A percentile compares a stretch with the other conserved stretches of the same genome.
Evolutionary conservation across 2,113 vertebrate genomes (phyloP).

Genomic region (Podocnemis expansa): DNA sequence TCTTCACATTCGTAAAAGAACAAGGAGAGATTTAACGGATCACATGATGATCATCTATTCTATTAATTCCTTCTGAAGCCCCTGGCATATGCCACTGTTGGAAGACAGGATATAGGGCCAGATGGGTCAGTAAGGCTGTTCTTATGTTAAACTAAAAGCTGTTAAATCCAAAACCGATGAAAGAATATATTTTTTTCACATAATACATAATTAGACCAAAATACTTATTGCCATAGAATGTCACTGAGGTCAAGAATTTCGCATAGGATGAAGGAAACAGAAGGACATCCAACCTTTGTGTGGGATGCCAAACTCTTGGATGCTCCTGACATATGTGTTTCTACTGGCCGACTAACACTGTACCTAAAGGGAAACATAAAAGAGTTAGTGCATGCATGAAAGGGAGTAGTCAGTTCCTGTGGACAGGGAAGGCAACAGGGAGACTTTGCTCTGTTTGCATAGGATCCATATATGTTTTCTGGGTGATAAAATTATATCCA

Average conservation of each 20-base stretch:
- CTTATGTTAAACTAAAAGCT: neutral
- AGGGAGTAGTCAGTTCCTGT: neutral
- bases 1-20: neutral
- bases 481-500: neutral
- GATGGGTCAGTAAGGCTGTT: too few species aligned
- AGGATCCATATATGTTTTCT: neutral
- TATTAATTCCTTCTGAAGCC: too few species aligned
- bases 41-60: neutral
- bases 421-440: neutral
- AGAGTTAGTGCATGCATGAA: neutral
- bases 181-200: neutral
- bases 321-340: constrained; percentile 89
- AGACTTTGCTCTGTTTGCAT: neutral
- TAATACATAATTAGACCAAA: neutral
- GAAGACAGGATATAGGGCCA: too few species aligned
- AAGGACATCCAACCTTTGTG: constrained; percentile 82
- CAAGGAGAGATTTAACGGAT: neutral
- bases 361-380: constrained; percentile 81
- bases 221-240: neutral
- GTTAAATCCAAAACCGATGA: neutral
- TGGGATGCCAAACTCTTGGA: constrained; percentile 84
- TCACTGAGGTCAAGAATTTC: neutral
- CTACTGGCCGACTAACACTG: constrained; percentile 89
- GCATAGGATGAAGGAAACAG: neutral
- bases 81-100: too few species aligned